These are phyloP conservation scores for Drosophila ohnishii DNA, from an alignment of 1,140 invertebrate genomes.

Conservation along the genomic window DNA sequence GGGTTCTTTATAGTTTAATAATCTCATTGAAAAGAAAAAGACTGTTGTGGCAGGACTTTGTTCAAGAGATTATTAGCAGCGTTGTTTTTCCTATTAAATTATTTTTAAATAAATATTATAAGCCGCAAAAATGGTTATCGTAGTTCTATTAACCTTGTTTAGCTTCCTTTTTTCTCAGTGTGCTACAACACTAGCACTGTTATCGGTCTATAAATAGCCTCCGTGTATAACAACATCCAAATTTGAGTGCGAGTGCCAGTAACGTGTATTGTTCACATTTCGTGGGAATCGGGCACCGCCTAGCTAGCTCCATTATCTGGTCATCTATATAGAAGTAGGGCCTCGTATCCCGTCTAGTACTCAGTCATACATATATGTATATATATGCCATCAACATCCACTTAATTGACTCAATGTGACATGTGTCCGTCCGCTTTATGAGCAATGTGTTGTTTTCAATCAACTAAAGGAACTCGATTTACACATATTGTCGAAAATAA, in stretches of 20 bases:
- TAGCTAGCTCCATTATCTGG: conserved; percentile 24
- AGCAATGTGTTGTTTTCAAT: conserved; percentile 29
- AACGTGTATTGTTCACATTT: conserved; percentile 10
- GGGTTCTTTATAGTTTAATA: background rate
- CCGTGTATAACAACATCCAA: conserved; percentile 34
- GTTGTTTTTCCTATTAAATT: background rate
- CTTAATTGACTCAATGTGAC: conserved; percentile 21
- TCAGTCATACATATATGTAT: background rate
- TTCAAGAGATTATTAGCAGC: background rate
- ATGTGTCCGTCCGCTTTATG: conserved; percentile 23
- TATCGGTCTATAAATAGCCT: conserved; percentile 32
- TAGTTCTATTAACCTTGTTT: background rate
- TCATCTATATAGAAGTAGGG: conserved; percentile 8
- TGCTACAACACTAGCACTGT: conserved; percentile 3
- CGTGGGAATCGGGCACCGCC: conserved; percentile 7
- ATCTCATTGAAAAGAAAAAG: background rate
- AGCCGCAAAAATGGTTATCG: background rate
- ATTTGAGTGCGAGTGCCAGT: conserved; percentile 10
- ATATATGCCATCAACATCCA: conserved; percentile 15
- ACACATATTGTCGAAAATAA: background rate
- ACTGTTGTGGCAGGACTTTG: background rate
- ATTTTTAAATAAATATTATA: background rate
- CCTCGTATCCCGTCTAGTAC: conserved; percentile 12
- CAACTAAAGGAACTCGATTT: conserved; percentile 1
- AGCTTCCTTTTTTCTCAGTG: conserved; percentile 8